A percentile compares a stretch with the other conserved stretches of the same genome.
Evolutionary conservation across 35 echinoderm and acorn worm species (phyloP).

Genomic region (Diadema setosum): DNA sequence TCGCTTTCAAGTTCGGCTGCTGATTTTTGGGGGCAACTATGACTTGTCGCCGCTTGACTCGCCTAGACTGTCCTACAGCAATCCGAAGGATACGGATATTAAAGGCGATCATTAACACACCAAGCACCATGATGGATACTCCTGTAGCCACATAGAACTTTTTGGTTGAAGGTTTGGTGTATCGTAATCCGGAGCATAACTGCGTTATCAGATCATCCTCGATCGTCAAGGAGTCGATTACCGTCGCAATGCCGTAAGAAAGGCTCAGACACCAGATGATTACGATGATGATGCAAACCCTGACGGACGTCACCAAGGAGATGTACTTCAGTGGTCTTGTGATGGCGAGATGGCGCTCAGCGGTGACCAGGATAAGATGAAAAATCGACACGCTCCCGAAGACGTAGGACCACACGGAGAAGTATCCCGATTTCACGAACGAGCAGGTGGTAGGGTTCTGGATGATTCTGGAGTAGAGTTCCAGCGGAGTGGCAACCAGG

Average conservation of each 20-base stretch:
- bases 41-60: too few relatives aligned
- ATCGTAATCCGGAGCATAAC: neutral
- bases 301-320: neutral
- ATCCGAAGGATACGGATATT: neutral
- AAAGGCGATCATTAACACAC: neutral
- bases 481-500: constrained; percentile 3
- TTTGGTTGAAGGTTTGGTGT: neutral
- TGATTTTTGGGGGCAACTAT: too few relatives aligned
- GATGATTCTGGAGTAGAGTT: constrained; percentile 12
- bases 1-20: neutral
- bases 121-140: neutral
- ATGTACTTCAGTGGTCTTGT: neutral
- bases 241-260: neutral
- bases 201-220: neutral
- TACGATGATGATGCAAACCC: neutral
- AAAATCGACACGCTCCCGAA: constrained; percentile 15
- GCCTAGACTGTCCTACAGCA: neutral
- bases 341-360: constrained; percentile 34
- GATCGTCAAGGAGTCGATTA: neutral
- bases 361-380: constrained; percentile 37
- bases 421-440: neutral
- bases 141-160: neutral
- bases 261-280: neutral
- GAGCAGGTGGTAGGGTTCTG: constrained; percentile 31
- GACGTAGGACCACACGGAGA: constrained; percentile 19